These are phyloP conservation scores for Lobophora halterata DNA, from an alignment of 2,888 invertebrate species.

Conservation along the genomic window DNA sequence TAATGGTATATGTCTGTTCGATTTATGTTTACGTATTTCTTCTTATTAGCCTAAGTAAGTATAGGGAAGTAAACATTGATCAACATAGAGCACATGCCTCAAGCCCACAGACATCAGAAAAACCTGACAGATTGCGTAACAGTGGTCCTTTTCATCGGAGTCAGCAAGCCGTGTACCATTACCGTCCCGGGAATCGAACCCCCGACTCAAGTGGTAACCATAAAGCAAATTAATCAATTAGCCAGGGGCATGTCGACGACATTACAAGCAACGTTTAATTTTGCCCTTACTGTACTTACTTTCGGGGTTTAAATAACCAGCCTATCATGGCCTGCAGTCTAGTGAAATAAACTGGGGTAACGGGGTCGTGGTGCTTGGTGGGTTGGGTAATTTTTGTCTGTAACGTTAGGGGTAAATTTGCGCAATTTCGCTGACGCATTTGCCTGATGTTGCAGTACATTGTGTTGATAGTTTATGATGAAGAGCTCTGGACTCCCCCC, in stretches of 20 bases:
- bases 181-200: slow-evolving; percentile 69
- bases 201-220: slow-evolving; percentile 70
- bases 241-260: slow-evolving; percentile 77
- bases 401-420: slow-evolving; percentile 61
- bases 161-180: slow-evolving; percentile 70
- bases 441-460: slow-evolving; percentile 62
- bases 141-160: slow-evolving; percentile 58
- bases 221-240: slow-evolving; percentile 82
- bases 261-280: slow-evolving; percentile 78
- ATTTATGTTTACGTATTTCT: too few species aligned
- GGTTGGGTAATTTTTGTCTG: slow-evolving; percentile 55
- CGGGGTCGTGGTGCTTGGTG: slow-evolving; percentile 40
- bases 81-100: slow-evolving; percentile 41
- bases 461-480: slow-evolving; percentile 71
- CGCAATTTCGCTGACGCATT: slow-evolving; percentile 76
- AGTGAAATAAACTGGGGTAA: slow-evolving; percentile 13
- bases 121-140: slow-evolving; percentile 78
- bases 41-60: too few species aligned
- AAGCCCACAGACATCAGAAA: slow-evolving; percentile 48
- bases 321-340: slow-evolving; percentile 35
- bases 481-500: slow-evolving; percentile 46
- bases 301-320: slow-evolving; percentile 43
- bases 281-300: slow-evolving; percentile 63
- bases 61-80: slow-evolving; percentile 31
- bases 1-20: too few species aligned